phyloP scores from a whole-genome alignment of 2,113 vertebrate genomes.

The Eidolon helvum region DNA sequence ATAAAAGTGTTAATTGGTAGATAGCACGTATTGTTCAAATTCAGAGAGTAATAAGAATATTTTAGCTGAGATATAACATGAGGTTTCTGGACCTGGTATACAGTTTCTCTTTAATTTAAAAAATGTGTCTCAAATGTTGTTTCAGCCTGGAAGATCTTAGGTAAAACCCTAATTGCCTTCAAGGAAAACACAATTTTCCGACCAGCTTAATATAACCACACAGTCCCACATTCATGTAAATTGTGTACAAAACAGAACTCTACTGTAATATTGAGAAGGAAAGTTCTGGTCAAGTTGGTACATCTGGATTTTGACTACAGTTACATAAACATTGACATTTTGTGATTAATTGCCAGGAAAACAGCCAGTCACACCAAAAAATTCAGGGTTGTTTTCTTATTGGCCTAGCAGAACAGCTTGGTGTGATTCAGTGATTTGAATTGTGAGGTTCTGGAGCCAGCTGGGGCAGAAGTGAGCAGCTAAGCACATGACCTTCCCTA shows the following conservation, averaged over 20 bases:
- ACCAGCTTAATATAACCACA: constrained; percentile 59
- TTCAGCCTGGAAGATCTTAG: constrained; percentile 59
- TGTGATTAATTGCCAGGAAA: constrained; percentile 60
- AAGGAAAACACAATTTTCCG: constrained; percentile 75
- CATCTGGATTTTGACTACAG: constrained; percentile 56
- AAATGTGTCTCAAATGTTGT: constrained; percentile 59
- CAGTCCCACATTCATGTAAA: constrained; percentile 64
- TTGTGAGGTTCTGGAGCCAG: background rate
- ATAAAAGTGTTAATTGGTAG: background rate
- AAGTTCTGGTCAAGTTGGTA: constrained; percentile 66
- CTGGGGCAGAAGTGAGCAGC: background rate
- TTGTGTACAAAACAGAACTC: constrained; percentile 55
- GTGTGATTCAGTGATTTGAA: background rate
- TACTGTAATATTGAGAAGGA: constrained; percentile 65
- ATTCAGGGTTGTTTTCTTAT: background rate
- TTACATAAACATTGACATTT: constrained; percentile 72
- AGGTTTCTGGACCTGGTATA: background rate
- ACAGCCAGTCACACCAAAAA: constrained; percentile 4
- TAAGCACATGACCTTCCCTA: background rate
- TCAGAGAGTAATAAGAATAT: background rate
- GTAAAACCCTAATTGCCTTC: constrained; percentile 67
- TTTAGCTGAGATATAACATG: background rate
- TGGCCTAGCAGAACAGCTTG: background rate
- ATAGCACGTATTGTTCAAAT: background rate
- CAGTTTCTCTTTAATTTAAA: constrained; percentile 39